A percentile compares a stretch with the other conserved stretches of the same genome.
These are phyloP conservation scores for Emydocephalus ijimae DNA, from an alignment of 2,113 vertebrate genomes.

Conservation along the genomic window DNA sequence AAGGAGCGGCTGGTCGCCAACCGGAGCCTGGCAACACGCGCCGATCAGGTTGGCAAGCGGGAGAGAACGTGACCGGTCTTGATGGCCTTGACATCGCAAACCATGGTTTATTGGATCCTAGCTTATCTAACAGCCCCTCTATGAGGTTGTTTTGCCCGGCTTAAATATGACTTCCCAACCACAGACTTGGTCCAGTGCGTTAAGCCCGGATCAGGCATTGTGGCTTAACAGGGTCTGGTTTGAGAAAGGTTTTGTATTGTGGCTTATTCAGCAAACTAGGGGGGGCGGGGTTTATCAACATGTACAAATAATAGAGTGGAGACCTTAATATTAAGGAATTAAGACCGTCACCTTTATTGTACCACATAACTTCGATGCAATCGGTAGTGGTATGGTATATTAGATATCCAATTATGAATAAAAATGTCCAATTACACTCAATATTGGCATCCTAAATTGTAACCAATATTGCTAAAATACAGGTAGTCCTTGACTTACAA, in stretches of 20 bases:
- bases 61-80: background rate
- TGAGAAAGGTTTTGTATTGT: background rate
- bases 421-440: background rate
- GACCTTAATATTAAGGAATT: background rate
- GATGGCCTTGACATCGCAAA: background rate
- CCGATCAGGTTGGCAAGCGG: constrained; percentile 81
- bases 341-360: background rate
- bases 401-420: background rate
- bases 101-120: background rate
- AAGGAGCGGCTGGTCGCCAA: constrained; percentile 76
- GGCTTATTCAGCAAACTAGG: background rate
- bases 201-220: background rate
- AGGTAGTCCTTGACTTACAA: too few species aligned
- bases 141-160: background rate
- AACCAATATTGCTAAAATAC: background rate
- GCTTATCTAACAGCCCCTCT: background rate
- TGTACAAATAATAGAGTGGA: background rate
- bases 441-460: background rate
- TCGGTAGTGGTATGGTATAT: background rate
- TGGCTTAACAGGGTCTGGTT: background rate
- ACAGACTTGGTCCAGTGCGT: background rate
- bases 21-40: constrained; percentile 76
- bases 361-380: background rate
- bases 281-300: background rate
- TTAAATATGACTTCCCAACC: background rate